Percentiles rank a stretch among this genome's conserved stretches.
Evolutionary conservation across 2,888 invertebrate genomes (phyloP).

Genomic region (Zele albiditarsus): DNA sequence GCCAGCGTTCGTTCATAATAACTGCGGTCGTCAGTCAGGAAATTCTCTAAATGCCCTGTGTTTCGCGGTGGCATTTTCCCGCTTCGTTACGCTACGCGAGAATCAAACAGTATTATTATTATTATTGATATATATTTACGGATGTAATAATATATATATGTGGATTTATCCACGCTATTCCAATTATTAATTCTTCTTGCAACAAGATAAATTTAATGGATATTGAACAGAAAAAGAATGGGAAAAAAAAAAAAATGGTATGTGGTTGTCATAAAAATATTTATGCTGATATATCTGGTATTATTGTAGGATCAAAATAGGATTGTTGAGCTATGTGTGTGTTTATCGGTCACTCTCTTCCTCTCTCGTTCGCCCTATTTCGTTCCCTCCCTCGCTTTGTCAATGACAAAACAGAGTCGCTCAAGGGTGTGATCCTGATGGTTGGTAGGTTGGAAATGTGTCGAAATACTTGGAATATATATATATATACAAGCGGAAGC

Average conservation of each 20-base stretch:
- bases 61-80: slow-evolving; percentile 52
- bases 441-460: not conserved
- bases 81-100: slow-evolving; percentile 52
- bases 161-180: not conserved
- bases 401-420: not conserved
- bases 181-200: not conserved
- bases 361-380: slow-evolving; percentile 41
- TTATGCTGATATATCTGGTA: slow-evolving; percentile 51
- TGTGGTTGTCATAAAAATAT: slow-evolving; percentile 56
- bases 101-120: slow-evolving; percentile 46
- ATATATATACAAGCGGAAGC: not conserved
- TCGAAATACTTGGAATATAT: not conserved
- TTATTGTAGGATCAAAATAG: slow-evolving; percentile 61
- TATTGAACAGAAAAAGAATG: not conserved
- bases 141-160: slow-evolving; percentile 40
- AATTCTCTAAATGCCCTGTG: slow-evolving; percentile 57
- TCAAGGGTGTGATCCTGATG: slow-evolving; percentile 12
- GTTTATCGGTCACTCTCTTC: slow-evolving; percentile 38
- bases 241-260: slow-evolving; percentile 26
- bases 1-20: slow-evolving; percentile 68
- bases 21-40: slow-evolving; percentile 64
- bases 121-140: slow-evolving; percentile 37
- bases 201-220: not conserved
- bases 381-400: slow-evolving; percentile 28
- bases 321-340: slow-evolving; percentile 52